Evolutionary conservation across 2,888 invertebrate genomes (phyloP), one percentile per base, ranked within the genome.

Genomic region (Melitaea athalia): DNA sequence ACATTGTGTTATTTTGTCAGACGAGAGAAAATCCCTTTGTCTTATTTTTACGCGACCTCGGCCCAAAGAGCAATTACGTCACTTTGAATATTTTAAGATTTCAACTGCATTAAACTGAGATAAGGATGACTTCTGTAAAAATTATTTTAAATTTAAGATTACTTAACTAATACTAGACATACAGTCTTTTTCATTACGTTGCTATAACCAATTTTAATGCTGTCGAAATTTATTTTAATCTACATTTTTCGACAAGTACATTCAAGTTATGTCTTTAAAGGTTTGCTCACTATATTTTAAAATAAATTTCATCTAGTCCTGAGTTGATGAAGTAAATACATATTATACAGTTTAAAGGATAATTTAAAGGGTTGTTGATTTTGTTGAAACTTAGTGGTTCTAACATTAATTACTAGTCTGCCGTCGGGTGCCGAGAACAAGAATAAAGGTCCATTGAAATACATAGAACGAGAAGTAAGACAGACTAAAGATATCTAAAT

Each of bases 41-140:
- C 62, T 72, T 72, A 67, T 72, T 67, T 69, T 72, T 69, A 61
- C 52, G 55, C 69, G 71, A 69, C 71, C 71, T 72, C 69, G 62
- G 62, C 53, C 62, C 69, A 63, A 59, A 67, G 69, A 66, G 42
- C 69, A 69, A 69, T 69, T 69, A 69, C 33, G 69, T 45, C 63
- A 52, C 61, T 72, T 70, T 72, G 67, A 69, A 67, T 67, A 72
- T 69, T 64, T 64, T 60, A 61, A 64, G 63, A 61, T 63, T 17
- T 59, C 43, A 65, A 59, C 38, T 62, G 57, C 65, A 55, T 55
- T 55, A 33, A 55, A 33, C 10, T 38, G 33, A 55, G 55, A 33
- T 33, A 14, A 12, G 5, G 31, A 38, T 14, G 33, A 33, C 55
- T 17, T 24, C 52, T 1, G 24, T 31, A 52, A 52, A 52, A 52